Conservation (phyloP, 2,888 invertebrate species). For the Fragum whitleyi region DNA sequence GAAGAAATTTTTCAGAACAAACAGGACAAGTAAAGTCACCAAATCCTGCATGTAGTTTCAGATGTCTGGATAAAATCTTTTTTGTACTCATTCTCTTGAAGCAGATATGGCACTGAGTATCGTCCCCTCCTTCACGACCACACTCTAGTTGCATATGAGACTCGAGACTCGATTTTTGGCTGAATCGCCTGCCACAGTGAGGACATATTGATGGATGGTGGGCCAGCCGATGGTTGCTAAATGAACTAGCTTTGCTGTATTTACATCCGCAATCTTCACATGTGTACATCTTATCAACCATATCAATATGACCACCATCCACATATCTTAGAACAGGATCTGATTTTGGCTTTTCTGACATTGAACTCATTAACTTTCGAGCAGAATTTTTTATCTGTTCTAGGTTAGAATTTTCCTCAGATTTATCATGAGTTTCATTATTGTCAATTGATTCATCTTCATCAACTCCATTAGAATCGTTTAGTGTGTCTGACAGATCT, state of each 20-base stretch:
- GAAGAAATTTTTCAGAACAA: constrained; percentile 49
- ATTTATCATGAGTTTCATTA: neutral
- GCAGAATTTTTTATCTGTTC: neutral
- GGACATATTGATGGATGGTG: constrained; percentile 61
- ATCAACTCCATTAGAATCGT: neutral
- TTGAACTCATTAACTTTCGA: neutral
- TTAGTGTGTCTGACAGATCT: neutral
- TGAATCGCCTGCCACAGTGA: constrained; percentile 57
- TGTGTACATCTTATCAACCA: constrained; percentile 34
- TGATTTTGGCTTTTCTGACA: neutral
- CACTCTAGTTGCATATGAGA: constrained; percentile 60
- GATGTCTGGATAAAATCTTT: constrained; percentile 54
- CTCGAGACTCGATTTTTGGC: constrained; percentile 54
- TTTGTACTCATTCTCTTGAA: constrained; percentile 54
- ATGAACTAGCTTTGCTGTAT: constrained; percentile 58
- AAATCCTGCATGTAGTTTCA: constrained; percentile 42
- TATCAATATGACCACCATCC: constrained; percentile 21
- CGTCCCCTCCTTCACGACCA: constrained; percentile 29
- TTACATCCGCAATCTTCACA: constrained; percentile 61
- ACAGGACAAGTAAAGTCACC: constrained; percentile 46
- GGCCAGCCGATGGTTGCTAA: constrained; percentile 58
- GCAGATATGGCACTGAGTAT: constrained; percentile 58
- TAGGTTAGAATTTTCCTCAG: neutral
- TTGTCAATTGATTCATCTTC: neutral
- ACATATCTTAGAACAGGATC: neutral